phyloP scores from a whole-genome alignment of 1,140 invertebrate species.

The Orussus abietinus region DNA sequence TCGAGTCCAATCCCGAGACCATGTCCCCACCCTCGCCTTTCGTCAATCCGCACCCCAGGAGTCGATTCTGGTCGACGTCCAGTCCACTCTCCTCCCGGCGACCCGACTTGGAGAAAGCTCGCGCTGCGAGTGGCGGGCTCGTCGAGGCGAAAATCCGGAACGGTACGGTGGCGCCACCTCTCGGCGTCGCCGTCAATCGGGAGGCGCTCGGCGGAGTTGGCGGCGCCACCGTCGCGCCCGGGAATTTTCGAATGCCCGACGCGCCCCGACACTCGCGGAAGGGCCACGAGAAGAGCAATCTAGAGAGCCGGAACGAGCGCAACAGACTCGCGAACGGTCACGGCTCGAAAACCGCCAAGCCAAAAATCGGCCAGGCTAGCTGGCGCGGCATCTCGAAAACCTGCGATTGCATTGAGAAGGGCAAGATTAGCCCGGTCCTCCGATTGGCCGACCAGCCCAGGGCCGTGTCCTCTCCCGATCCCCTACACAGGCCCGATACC shows the following conservation, averaged over 20 bases:
- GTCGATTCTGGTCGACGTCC: constrained; percentile 37
- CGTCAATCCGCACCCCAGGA: constrained; percentile 27
- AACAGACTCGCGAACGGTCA: constrained; percentile 9
- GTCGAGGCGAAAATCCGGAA: neutral
- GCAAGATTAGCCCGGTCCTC: constrained; percentile 42
- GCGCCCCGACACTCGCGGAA: constrained; percentile 22
- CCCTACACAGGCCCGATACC: constrained; percentile 51
- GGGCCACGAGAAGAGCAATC: constrained; percentile 22
- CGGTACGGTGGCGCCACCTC: no score
- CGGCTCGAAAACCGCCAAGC: constrained; percentile 14
- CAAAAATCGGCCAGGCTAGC: constrained; percentile 36
- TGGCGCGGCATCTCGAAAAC: constrained; percentile 48
- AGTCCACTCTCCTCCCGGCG: constrained; percentile 24
- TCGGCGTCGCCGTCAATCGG: no score
- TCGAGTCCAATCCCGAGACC: constrained; percentile 16
- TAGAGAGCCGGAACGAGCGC: constrained; percentile 17
- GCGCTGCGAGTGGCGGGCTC: neutral
- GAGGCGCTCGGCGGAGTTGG: no score
- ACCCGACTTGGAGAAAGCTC: constrained; percentile 8
- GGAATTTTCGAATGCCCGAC: constrained; percentile 24
- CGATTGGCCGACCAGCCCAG: constrained; percentile 46
- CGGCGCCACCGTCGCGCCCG: neutral
- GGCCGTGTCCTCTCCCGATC: constrained; percentile 56
- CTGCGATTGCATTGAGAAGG: constrained; percentile 46
- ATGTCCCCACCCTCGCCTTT: constrained; percentile 25